These are phyloP conservation scores for Phoebastria nigripes DNA, from an alignment of 2,797 vertebrate genomes.

Conservation along the genomic window DNA sequence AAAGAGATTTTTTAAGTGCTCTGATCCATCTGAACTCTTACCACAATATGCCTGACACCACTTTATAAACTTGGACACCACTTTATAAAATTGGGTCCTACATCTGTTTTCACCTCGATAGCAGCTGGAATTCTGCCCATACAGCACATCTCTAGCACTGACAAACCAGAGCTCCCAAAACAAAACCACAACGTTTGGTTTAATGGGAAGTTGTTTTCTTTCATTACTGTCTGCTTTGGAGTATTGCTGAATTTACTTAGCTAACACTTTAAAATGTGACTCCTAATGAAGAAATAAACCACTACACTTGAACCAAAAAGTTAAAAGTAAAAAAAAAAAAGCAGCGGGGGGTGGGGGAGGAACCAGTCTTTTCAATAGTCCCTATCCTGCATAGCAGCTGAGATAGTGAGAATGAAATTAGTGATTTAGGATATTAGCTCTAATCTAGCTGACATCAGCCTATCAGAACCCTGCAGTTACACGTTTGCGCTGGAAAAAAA, in stretches of 20 bases:
- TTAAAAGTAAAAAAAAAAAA: neutral
- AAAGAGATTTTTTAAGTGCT: neutral
- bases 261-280: neutral
- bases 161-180: neutral
- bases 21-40: neutral
- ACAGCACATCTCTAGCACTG: neutral
- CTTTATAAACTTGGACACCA: neutral
- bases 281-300: neutral
- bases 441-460: neutral
- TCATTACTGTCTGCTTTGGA: neutral
- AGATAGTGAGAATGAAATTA: neutral
- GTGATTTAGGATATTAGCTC: neutral
- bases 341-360: no score
- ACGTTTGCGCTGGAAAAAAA: constrained; percentile 24
- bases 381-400: neutral
- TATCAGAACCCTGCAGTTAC: constrained; percentile 5
- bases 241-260: neutral
- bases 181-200: neutral
- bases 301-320: neutral
- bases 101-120: neutral
- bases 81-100: neutral
- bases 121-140: neutral
- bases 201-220: neutral
- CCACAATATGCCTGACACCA: neutral
- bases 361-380: neutral